A percentile compares a stretch with the other conserved stretches of the same genome.
These are phyloP conservation scores for Sitta carolinensis DNA, from an alignment of 2,797 vertebrate species.

Conservation along the genomic window DNA sequence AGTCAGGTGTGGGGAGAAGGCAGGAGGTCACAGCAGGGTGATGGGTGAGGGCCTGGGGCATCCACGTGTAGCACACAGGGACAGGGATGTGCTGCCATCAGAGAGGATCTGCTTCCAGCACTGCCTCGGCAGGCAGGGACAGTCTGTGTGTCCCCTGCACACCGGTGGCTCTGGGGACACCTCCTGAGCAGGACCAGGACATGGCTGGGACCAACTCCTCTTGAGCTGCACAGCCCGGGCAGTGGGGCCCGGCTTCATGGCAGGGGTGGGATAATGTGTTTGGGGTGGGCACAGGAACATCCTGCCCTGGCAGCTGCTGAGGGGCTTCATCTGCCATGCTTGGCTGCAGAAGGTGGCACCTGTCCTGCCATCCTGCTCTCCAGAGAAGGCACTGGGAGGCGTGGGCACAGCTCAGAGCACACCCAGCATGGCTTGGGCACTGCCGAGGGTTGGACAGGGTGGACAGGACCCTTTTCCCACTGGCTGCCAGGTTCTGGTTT, in stretches of 20 bases:
- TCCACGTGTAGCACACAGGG: background rate
- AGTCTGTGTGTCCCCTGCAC: background rate
- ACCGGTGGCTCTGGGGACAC: too few species aligned
- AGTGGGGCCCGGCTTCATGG: too few species aligned
- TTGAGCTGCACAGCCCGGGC: background rate
- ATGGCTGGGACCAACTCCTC: background rate
- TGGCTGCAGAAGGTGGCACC: background rate
- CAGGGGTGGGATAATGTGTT: background rate
- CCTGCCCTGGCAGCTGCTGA: background rate
- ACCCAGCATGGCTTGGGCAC: background rate
- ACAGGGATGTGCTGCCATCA: background rate
- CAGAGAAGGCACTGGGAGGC: background rate
- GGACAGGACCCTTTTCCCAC: too few species aligned
- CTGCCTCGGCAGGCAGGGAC: background rate
- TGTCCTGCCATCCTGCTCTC: background rate
- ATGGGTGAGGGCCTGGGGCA: background rate
- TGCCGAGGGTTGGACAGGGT: background rate
- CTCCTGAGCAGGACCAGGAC: background rate
- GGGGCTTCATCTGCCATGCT: background rate
- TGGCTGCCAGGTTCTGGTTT: background rate
- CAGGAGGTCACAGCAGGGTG: background rate
- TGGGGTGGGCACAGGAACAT: background rate
- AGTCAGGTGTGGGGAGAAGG: background rate
- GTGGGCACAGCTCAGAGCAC: background rate
- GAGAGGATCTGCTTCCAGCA: background rate